A percentile compares a stretch with the other conserved stretches of the same genome.
Evolutionary conservation across 2,797 vertebrate genomes (phyloP).

Genomic region (Selene dorsalis): DNA sequence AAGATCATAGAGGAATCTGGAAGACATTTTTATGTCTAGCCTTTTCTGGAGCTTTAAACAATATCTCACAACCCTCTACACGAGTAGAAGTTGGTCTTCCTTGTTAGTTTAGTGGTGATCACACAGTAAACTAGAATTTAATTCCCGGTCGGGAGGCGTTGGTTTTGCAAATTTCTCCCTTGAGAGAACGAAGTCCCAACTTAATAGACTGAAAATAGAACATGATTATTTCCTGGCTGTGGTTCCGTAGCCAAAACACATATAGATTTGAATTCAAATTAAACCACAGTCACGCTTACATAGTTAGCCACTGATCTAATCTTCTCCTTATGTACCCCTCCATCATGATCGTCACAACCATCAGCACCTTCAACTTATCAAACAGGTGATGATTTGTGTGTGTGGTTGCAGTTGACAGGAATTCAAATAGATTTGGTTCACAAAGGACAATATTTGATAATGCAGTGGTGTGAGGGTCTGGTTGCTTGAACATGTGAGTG

Average conservation of each 20-base stretch:
- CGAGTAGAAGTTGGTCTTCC: too few species aligned
- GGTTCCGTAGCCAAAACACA: neutral
- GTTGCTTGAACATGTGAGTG: constrained; percentile 23
- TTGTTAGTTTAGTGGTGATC: too few species aligned
- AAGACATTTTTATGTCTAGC: too few species aligned
- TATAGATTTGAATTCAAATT: neutral
- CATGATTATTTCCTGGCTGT: too few species aligned
- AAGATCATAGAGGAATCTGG: too few species aligned
- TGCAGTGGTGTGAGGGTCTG: neutral
- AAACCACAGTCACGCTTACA: neutral
- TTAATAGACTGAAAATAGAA: too few species aligned
- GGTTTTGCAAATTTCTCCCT: too few species aligned
- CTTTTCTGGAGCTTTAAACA: too few species aligned
- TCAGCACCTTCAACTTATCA: constrained; percentile 1
- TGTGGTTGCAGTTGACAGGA: neutral
- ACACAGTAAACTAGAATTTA: too few species aligned
- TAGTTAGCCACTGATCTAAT: neutral
- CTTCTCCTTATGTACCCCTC: neutral
- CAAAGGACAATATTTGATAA: constrained; percentile 13
- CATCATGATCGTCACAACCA: neutral
- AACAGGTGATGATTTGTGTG: neutral
- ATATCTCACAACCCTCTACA: too few species aligned
- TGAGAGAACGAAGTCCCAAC: too few species aligned
- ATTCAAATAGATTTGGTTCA: neutral
- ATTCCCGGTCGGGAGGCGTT: too few species aligned